phyloP scores from a whole-genome alignment of 2,113 vertebrate species.

The Ptyas mucosa region DNA sequence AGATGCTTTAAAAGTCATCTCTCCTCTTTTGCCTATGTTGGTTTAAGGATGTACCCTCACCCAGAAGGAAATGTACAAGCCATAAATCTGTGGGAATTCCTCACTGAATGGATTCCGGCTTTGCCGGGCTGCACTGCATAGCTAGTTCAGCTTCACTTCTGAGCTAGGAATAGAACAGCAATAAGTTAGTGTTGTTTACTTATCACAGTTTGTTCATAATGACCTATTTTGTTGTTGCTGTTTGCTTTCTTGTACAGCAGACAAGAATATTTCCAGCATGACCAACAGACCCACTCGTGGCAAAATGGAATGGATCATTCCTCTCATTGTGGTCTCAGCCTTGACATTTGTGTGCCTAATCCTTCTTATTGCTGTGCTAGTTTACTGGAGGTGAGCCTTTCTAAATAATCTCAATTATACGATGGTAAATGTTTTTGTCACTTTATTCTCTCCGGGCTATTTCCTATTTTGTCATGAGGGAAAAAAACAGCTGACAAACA shows the following conservation, averaged over 20 bases:
- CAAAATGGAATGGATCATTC: conserved; percentile 96
- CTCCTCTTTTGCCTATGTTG: background rate
- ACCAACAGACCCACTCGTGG: conserved; percentile 76
- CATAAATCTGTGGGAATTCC: background rate
- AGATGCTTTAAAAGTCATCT: background rate
- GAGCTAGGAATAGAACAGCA: background rate
- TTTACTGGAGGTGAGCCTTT: conserved; percentile 90
- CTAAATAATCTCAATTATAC: background rate
- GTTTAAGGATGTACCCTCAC: background rate
- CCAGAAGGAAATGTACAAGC: background rate
- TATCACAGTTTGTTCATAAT: background rate
- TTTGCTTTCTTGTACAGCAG: conserved; percentile 61
- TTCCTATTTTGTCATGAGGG: fast-evolving
- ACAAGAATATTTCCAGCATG: conserved; percentile 81
- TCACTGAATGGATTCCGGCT: background rate
- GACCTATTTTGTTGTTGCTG: conserved; percentile 42
- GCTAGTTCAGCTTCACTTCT: background rate
- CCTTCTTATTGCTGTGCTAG: conserved; percentile 90
- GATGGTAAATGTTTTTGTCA: conserved; percentile 20
- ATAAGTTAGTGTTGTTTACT: background rate
- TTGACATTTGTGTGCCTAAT: conserved; percentile 95
- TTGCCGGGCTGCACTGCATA: background rate
- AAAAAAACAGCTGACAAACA: background rate
- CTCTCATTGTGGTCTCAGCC: conserved; percentile 92
- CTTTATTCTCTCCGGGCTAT: background rate